A percentile compares a stretch with the other conserved stretches of the same genome.
Evolutionary conservation across 2,888 invertebrate species (phyloP).

Genomic region (Rhyacophila evoluta): DNA sequence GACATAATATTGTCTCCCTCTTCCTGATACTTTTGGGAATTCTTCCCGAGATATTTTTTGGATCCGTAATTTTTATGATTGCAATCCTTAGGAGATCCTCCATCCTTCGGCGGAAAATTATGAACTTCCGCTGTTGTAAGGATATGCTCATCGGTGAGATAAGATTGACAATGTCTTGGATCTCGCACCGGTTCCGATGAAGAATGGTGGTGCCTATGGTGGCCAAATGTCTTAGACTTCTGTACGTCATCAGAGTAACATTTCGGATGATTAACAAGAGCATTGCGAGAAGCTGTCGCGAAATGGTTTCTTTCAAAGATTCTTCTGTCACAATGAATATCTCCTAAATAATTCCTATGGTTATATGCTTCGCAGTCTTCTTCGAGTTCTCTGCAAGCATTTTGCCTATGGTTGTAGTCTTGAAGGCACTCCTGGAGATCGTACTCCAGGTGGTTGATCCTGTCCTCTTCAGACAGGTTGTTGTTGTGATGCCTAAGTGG

Average conservation of each 20-base stretch:
- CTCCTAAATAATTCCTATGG: conserved; percentile 49
- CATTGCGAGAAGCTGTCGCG: conserved; percentile 52
- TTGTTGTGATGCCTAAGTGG: conserved; percentile 67
- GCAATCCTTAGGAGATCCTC: conserved; percentile 69
- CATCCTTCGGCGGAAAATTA: conserved; percentile 70
- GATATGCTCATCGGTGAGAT: conserved; percentile 64
- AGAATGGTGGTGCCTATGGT: conserved; percentile 56
- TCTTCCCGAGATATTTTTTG: conserved; percentile 64
- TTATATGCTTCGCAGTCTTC: conserved; percentile 51
- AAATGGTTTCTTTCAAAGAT: conserved; percentile 54
- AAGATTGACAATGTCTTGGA: conserved; percentile 53
- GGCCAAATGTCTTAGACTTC: conserved; percentile 53
- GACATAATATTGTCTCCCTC: conserved; percentile 64
- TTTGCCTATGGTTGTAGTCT: conserved; percentile 56
- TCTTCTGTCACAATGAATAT: conserved; percentile 49
- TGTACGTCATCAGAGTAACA: conserved; percentile 53
- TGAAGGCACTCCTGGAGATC: conserved; percentile 51
- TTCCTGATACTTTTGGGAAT: conserved; percentile 62
- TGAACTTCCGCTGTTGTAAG: conserved; percentile 67
- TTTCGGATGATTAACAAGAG: conserved; percentile 44
- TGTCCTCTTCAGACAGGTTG: conserved; percentile 56
- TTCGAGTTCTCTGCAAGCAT: conserved; percentile 57
- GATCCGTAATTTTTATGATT: conserved; percentile 49
- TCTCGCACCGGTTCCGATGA: conserved; percentile 64
- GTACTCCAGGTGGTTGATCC: conserved; percentile 45